Evolutionary conservation across 2,888 invertebrate genomes (phyloP).

Genomic region (Drosophila lacicola): DNA sequence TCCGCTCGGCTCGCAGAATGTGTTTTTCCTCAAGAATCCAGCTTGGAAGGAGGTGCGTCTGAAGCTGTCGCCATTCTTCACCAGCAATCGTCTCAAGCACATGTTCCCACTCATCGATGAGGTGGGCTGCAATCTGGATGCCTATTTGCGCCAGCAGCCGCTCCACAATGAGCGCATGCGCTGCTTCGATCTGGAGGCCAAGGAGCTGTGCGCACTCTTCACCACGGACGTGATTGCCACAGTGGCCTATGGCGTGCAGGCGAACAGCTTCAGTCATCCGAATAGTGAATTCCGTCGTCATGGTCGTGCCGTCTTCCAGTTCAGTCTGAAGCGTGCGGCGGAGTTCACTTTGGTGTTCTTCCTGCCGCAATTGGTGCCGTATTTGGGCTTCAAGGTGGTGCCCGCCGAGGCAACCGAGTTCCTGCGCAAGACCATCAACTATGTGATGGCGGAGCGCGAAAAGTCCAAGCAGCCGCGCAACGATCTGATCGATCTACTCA

Average conservation of each 20-base stretch:
- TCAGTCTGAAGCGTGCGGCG: conserved; percentile 77
- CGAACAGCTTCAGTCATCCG: conserved; percentile 84
- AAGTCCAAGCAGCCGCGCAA: conserved; percentile 82
- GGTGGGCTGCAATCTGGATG: conserved; percentile 81
- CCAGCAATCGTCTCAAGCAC: conserved; percentile 83
- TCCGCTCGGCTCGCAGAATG: conserved; percentile 84
- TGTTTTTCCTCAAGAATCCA: conserved; percentile 86
- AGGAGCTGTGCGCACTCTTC: conserved; percentile 83
- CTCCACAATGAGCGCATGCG: conserved; percentile 61
- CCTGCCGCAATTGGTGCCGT: conserved; percentile 83
- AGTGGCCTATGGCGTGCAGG: conserved; percentile 85
- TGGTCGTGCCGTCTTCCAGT: conserved; percentile 84
- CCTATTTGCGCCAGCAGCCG: conserved; percentile 70
- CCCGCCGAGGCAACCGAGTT: conserved; percentile 81
- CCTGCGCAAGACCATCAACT: conserved; percentile 84
- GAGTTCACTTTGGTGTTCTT: conserved; percentile 85
- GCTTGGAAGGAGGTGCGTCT: conserved; percentile 85
- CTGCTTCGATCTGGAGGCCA: conserved; percentile 77
- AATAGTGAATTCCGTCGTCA: conserved; percentile 85
- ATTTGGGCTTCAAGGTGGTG: conserved; percentile 83
- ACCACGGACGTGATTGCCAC: conserved; percentile 86
- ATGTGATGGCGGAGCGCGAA: conserved; percentile 84
- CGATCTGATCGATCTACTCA: conserved; percentile 86
- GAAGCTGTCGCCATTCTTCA: conserved; percentile 86
- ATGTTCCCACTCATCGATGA: conserved; percentile 83